Evolutionary conservation across 1,140 invertebrate genomes (phyloP).

Genomic region (Gryllus bimaculatus): DNA sequence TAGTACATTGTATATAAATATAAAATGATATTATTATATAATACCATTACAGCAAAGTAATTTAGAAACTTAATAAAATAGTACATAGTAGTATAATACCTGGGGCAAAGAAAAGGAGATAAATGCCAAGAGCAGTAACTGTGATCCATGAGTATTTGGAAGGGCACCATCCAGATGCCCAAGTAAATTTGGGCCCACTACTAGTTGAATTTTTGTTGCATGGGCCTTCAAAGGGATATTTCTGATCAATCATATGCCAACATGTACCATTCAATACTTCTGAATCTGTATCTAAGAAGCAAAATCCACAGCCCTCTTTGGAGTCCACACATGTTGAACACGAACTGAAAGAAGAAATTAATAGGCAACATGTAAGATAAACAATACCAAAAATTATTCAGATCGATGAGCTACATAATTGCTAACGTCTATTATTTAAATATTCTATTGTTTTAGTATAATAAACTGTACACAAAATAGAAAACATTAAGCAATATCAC

Average conservation of each 20-base stretch:
- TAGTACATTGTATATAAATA: too few species aligned
- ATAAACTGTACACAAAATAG: too few species aligned
- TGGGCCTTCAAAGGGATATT: neutral
- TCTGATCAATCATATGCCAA: neutral
- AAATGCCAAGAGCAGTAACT: conserved; percentile 17
- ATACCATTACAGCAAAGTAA: neutral
- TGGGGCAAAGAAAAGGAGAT: conserved; percentile 21
- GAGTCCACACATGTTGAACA: conserved; percentile 15
- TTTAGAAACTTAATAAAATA: conserved; percentile 8
- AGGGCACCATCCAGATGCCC: conserved; percentile 20
- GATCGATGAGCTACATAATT: neutral
- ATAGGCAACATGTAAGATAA: neutral
- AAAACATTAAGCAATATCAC: too few species aligned
- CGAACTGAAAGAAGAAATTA: conserved; percentile 15
- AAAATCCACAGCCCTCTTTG: conserved; percentile 18
- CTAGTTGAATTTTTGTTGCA: conserved; percentile 11
- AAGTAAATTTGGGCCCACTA: neutral
- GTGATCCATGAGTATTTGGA: conserved; percentile 20
- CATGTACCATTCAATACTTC: conserved; percentile 15
- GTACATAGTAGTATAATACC: neutral
- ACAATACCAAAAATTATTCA: neutral
- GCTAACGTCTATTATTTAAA: too few species aligned
- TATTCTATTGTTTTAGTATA: too few species aligned
- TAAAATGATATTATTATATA: neutral
- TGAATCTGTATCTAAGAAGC: conserved; percentile 11